Evolutionary conservation across 2,888 invertebrate species (phyloP), one percentile per base, ranked within the genome.

Genomic region (Carterocephalus palaemon): DNA sequence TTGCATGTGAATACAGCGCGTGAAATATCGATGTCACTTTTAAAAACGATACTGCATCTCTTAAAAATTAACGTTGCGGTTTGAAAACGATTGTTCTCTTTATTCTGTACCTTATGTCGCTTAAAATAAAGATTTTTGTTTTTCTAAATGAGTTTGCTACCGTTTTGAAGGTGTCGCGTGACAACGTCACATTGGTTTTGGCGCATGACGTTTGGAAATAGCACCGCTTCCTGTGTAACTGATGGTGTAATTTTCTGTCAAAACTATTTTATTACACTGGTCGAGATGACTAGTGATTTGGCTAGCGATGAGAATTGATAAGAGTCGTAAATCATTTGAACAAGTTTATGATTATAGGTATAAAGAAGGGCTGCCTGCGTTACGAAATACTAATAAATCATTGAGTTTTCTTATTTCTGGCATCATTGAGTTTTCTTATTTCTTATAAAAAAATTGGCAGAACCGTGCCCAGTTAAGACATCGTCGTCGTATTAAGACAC

Each of bases 11-110:
- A 65, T 60, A 48, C 48, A 39, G 62, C 58, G 68, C 72, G 64
- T 75, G 69, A 65, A 67, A 72, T 76, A 74, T 77, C 78, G 67
- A 73, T 75, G 71, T 69, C 75, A 56, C 50, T 62, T 62, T 64
- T 62, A 64, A 72, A 74, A 68, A 62, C 62, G 76, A 74, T 75
- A 75, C 75, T 59, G 52, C 50, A 49, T 28, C 38, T 39, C 31
- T 47, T 38, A 20, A 28, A 19, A 31, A 38, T 12, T 9, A 20
- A 23, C 9, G 33, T 9, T 20, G 20, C 20, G 43, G 46, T 47
- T 46, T 12, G 9, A 15, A 34, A 31, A 22, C 6, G 9, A 29
- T 32, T 15, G 5, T 8, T 1, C 26, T 4, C 12, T 12, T 28
- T 36, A 43, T 29, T 53, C 26, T 52, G 13, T 28, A 12, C 48